Conservation (phyloP, 2,888 invertebrate genomes). For the Dorcus hopei region DNA sequence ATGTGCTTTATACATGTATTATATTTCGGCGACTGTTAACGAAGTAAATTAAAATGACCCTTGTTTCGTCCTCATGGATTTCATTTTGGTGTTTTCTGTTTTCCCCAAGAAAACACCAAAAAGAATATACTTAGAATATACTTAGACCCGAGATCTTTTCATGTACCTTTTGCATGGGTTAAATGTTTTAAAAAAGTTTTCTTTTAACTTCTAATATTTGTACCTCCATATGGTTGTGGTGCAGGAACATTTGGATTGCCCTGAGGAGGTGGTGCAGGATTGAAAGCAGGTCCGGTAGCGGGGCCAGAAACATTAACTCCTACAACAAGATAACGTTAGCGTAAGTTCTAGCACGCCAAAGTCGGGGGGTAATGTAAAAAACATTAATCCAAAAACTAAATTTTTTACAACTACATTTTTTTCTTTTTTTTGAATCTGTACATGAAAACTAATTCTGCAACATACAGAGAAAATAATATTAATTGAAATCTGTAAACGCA, state of each 20-base stretch:
- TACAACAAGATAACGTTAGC: constrained; percentile 16
- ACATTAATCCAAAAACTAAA: background rate
- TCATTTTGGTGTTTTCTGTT: background rate
- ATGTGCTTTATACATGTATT: background rate
- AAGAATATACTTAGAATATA: background rate
- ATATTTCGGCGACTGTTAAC: background rate
- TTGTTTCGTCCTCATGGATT: background rate
- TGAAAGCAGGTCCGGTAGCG: constrained; percentile 8
- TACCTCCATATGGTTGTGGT: constrained; percentile 52
- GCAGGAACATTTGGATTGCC: constrained; percentile 50
- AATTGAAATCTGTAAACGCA: background rate
- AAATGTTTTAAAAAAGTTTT: background rate
- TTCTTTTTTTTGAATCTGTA: background rate
- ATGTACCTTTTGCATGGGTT: too few species aligned
- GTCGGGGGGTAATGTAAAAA: background rate
- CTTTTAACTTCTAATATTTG: background rate
- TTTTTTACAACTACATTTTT: background rate
- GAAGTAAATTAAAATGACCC: background rate
- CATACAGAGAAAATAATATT: background rate
- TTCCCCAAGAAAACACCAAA: too few species aligned
- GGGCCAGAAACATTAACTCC: constrained; percentile 18
- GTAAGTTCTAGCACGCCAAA: background rate
- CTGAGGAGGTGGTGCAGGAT: constrained; percentile 59
- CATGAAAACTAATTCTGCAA: background rate
- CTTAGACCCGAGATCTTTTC: too few species aligned